Conservation (phyloP, 2,888 invertebrate species). For the Coecobrya sp. region DNA sequence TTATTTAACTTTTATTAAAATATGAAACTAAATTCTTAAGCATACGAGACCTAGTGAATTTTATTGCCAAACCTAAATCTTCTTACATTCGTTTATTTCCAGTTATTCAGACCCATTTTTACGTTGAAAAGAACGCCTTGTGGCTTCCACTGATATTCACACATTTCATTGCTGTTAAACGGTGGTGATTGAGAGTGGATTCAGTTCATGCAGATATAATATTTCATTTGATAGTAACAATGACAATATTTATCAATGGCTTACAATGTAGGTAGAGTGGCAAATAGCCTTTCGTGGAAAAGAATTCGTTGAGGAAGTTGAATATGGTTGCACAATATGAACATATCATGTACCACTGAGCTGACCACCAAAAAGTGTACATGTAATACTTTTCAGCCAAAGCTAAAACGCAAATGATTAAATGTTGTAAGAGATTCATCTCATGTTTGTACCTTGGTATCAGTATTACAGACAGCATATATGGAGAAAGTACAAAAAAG, state of each 20-base stretch:
- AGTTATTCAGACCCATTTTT: too few relatives aligned
- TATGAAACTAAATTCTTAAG: too few relatives aligned
- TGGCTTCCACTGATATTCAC: too few relatives aligned
- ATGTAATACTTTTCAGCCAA: background rate
- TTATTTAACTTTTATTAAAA: too few relatives aligned
- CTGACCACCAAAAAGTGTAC: background rate
- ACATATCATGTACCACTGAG: background rate
- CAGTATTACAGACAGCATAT: background rate
- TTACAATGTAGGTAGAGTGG: background rate
- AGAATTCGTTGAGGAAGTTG: too few relatives aligned
- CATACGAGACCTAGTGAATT: too few relatives aligned
- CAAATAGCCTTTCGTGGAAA: too few relatives aligned
- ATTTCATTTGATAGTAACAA: background rate
- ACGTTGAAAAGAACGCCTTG: too few relatives aligned
- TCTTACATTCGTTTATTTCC: too few relatives aligned
- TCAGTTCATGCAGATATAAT: background rate
- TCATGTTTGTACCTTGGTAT: background rate
- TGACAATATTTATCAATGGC: background rate
- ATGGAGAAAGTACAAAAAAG: constrained; percentile 15
- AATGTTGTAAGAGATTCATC: background rate
- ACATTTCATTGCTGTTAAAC: too few relatives aligned
- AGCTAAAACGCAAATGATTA: background rate
- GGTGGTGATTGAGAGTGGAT: background rate
- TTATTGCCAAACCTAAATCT: too few relatives aligned
- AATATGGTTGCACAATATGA: too few relatives aligned